Evolutionary conservation across 1,140 invertebrate genomes (phyloP).

Genomic region (Orius laevigatus): DNA sequence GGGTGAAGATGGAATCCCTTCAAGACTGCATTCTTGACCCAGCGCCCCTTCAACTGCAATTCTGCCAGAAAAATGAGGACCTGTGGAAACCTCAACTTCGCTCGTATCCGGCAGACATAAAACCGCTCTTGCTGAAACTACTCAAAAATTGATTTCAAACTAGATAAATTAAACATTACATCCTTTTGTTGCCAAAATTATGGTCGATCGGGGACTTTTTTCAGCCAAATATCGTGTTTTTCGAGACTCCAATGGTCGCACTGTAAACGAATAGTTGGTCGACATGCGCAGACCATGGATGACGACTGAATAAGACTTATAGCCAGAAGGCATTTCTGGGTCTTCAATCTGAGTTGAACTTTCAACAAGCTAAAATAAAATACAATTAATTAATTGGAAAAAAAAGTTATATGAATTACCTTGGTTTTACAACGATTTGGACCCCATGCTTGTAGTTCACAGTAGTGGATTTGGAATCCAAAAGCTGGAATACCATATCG

Average conservation of each 20-base stretch:
- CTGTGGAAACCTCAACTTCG: constrained; percentile 62
- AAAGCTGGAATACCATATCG: constrained; percentile 22
- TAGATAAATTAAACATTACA: constrained; percentile 34
- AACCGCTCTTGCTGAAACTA: constrained; percentile 59
- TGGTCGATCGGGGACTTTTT: constrained; percentile 20
- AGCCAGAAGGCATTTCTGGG: constrained; percentile 23
- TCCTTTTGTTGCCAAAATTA: constrained; percentile 57
- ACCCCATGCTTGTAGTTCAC: constrained; percentile 56
- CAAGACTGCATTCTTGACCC: constrained; percentile 27
- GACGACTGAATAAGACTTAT: constrained; percentile 25
- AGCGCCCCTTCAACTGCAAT: constrained; percentile 53
- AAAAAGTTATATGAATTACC: constrained; percentile 26
- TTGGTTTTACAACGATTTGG: constrained; percentile 51
- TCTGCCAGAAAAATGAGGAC: constrained; percentile 54
- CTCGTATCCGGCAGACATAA: constrained; percentile 56
- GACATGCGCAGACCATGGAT: constrained; percentile 52
- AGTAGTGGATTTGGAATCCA: constrained; percentile 49
- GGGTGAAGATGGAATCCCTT: constrained; percentile 35
- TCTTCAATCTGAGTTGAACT: no score
- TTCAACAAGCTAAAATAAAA: no score
- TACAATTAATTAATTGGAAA: no score
- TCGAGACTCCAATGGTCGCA: constrained; percentile 32
- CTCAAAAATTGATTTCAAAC: neutral
- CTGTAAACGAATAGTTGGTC: constrained; percentile 60
- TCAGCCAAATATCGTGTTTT: constrained; percentile 17